Base-by-base conservation (phyloP, 2,113 vertebrate species). In the Ondatra zibethicus region DNA sequence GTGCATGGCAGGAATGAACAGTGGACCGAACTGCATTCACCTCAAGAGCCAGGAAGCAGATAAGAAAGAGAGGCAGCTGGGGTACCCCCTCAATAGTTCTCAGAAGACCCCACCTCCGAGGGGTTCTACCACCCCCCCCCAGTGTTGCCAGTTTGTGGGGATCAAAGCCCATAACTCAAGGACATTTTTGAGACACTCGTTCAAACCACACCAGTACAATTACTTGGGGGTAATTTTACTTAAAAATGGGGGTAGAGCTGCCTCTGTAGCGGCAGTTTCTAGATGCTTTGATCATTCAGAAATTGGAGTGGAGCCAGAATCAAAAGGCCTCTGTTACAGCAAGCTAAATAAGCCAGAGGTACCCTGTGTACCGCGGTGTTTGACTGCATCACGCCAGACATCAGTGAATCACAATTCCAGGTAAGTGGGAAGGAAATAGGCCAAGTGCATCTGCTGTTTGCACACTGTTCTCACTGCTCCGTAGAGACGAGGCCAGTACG, bases 271-370 rank as follows among this genome's bases (percentile, higher is more conserved):
- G 85, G 92, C 93, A 97, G 96, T 96, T 96, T 36, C 75, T 91
- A 92, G 97, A 36, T 96, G 88, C 98, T 98, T 98, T 97, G 96
- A 97, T 95, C 88, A 92, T 95, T 93, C 61, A 77, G 96, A 96
- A 86, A 94, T 97, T 97, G 80, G 90, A 84, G 88, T 95, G 97
- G 96, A 98, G 97, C 98, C 97, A 96, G 96, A 98, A 98, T 45
- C 61, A 66, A 45, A 39, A 87, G 58, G 90, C 89, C 81, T 98
- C 93, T 91, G 47, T 50, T 61, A 89, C 70, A 76, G 88, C 76
- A 77, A 97, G 85, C 95, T 87, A 80, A 95, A 96, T 94, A 97
- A 98, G 93, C 73, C 96, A 97, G 92, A 93, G 31, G 78, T 29
- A 36, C 68, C 25, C 55, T 96, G 39, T 78, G 33, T 89, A 97